Conservation (phyloP, 2,113 vertebrate species). For the Murina feae region DNA sequence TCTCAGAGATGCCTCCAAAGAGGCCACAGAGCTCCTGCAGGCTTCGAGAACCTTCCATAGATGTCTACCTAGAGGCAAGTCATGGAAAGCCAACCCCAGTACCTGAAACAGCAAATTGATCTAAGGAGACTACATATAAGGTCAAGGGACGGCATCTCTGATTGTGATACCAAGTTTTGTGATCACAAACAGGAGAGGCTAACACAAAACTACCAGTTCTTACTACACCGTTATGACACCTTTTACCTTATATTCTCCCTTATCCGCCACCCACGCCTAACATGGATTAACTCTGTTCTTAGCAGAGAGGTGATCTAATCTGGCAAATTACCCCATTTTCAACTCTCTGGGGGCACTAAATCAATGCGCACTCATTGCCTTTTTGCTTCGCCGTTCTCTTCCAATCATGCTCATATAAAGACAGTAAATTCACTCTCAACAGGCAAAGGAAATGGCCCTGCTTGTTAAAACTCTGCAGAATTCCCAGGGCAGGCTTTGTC, state of each 20-base stretch:
- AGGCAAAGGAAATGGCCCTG: neutral
- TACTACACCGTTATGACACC: neutral
- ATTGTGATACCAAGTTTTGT: neutral
- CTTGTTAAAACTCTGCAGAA: neutral
- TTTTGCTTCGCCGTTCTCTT: neutral
- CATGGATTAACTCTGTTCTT: neutral
- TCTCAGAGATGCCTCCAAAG: neutral
- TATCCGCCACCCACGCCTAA: neutral
- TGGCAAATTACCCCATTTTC: neutral
- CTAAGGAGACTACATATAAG: neutral
- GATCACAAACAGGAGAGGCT: neutral
- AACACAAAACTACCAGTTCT: neutral
- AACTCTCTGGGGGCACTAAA: neutral
- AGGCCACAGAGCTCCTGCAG: neutral
- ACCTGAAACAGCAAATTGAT: neutral
- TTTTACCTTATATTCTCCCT: neutral
- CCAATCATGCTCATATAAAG: neutral
- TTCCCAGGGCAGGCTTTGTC: neutral
- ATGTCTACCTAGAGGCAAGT: neutral
- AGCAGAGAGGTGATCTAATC: neutral
- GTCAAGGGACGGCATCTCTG: neutral
- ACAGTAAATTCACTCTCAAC: neutral
- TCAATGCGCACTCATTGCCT: neutral
- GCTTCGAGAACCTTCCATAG: neutral
- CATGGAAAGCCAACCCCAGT: neutral